phyloP scores from a whole-genome alignment of 2,888 invertebrate genomes.

The Euproctis similis region DNA sequence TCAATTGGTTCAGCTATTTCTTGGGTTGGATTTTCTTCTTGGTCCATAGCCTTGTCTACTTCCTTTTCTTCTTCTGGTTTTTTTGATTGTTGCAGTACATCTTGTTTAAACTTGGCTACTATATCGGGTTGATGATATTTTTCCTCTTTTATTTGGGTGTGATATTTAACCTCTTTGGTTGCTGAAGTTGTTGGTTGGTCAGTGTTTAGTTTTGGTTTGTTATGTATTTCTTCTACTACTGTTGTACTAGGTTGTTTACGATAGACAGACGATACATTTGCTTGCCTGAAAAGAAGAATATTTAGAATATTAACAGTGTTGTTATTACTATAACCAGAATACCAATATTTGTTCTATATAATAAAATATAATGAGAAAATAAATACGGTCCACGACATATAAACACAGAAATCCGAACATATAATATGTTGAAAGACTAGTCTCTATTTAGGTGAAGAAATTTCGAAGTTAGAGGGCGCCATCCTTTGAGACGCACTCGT shows the following conservation, averaged over 20 bases:
- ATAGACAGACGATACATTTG: slow-evolving; percentile 80
- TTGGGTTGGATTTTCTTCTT: slow-evolving; percentile 8
- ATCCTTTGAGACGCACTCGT: too few species aligned
- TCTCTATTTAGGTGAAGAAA: too few species aligned
- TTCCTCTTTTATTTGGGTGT: slow-evolving; percentile 8
- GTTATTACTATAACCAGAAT: too few species aligned
- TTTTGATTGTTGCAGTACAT: slow-evolving; percentile 14
- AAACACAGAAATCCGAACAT: too few species aligned
- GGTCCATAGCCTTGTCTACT: slow-evolving; percentile 5
- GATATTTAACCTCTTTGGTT: slow-evolving; percentile 21
- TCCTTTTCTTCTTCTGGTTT: slow-evolving; percentile 5
- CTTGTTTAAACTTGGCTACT: slow-evolving; percentile 32
- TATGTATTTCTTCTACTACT: slow-evolving; percentile 4
- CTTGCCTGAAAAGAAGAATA: slow-evolving; percentile 71
- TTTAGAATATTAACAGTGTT: too few species aligned
- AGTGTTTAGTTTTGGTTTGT: slow-evolving; percentile 6
- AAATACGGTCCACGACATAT: too few species aligned
- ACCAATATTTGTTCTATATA: too few species aligned
- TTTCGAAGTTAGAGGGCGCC: too few species aligned
- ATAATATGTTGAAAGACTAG: too few species aligned
- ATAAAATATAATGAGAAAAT: too few species aligned
- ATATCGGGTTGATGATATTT: slow-evolving; percentile 34
- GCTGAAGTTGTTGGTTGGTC: slow-evolving; percentile 14
- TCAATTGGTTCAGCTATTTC: slow-evolving; percentile 7
- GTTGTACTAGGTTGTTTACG: slow-evolving; percentile 34